phyloP scores from a whole-genome alignment of 23 tunicate genomes.

The Halocynthia aurantium region DNA sequence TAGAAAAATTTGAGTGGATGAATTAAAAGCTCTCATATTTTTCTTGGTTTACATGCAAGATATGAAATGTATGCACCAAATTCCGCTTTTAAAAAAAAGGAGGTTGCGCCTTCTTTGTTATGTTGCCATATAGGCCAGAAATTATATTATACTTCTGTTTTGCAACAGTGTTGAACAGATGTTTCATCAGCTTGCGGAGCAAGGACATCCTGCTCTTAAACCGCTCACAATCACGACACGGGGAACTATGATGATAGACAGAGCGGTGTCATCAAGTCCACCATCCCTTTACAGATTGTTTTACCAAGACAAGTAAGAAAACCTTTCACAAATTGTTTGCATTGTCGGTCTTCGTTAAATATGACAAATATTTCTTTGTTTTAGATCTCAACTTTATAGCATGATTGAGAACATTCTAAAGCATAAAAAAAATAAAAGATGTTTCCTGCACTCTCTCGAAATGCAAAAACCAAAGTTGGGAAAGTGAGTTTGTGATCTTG shows the following conservation, averaged over 20 bases:
- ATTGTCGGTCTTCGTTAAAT: too few species aligned
- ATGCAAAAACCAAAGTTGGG: constrained; percentile 57
- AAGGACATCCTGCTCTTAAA: constrained; percentile 46
- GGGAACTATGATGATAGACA: constrained; percentile 37
- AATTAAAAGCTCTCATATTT: too few species aligned
- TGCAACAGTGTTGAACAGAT: constrained; percentile 52
- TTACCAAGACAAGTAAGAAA: not conserved
- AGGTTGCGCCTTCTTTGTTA: too few species aligned
- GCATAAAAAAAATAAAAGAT: constrained; percentile 70
- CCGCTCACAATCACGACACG: constrained; percentile 25
- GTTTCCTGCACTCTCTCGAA: constrained; percentile 78
- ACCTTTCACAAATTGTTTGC: too few species aligned
- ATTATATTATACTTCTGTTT: too few species aligned
- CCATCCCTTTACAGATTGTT: constrained; percentile 49
- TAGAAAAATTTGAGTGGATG: too few species aligned
- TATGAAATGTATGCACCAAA: too few species aligned
- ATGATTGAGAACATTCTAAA: constrained; percentile 32
- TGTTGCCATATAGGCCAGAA: too few species aligned
- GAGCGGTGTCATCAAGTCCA: constrained; percentile 23
- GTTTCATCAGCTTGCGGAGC: constrained; percentile 45
- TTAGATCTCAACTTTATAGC: constrained; percentile 41
- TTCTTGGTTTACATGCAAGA: too few species aligned
- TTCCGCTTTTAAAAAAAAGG: too few species aligned
- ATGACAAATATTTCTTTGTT: not conserved
- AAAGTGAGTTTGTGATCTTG: not conserved